phyloP scores from a whole-genome alignment of 1,140 invertebrate genomes.

The Trachelipus rathkii region DNA sequence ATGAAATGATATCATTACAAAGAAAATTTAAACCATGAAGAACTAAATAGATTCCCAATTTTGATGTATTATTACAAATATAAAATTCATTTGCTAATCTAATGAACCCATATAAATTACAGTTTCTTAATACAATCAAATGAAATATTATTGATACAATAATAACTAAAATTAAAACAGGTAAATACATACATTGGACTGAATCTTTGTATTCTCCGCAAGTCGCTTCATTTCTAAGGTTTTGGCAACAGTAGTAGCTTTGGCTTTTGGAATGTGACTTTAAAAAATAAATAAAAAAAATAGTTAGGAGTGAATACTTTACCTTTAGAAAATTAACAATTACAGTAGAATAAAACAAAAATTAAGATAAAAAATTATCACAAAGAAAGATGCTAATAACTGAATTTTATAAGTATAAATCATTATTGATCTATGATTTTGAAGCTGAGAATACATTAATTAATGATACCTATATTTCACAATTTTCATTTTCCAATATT shows the following conservation, averaged over 20 bases:
- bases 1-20: background rate
- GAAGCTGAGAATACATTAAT: too few relatives aligned
- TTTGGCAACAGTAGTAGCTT: conserved; percentile 91
- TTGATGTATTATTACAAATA: background rate
- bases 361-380: too few relatives aligned
- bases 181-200: conserved; percentile 73
- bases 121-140: background rate
- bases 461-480: too few relatives aligned
- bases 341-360: too few relatives aligned
- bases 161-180: background rate
- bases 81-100: background rate
- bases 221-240: conserved; percentile 94
- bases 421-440: too few relatives aligned
- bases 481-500: too few relatives aligned
- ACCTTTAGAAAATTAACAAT: too few relatives aligned
- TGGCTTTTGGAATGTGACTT: conserved; percentile 94
- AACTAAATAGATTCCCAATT: too few relatives aligned
- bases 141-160: background rate
- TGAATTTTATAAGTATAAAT: too few relatives aligned
- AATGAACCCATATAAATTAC: background rate
- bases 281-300: conserved; percentile 49
- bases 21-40: background rate
- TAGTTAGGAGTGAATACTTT: too few relatives aligned
- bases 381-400: too few relatives aligned
- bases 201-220: conserved; percentile 96